A percentile compares a stretch with the other conserved stretches of the same genome.
Conservation (phyloP, 2,888 invertebrate species). For the Odontocerum albicorne region DNA sequence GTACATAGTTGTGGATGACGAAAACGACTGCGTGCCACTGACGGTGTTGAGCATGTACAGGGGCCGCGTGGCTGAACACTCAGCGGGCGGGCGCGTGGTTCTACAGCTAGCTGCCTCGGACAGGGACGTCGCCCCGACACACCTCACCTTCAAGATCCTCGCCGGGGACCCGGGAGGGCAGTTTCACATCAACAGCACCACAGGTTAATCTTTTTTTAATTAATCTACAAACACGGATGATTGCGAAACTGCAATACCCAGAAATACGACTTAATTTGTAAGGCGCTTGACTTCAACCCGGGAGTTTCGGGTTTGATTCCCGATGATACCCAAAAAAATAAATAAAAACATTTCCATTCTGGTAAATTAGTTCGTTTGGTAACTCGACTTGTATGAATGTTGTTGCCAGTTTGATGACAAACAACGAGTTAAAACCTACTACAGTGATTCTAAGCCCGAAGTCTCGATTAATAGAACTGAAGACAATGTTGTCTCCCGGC, state of each 20-base stretch:
- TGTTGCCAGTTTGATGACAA: too few species aligned
- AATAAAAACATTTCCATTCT: too few species aligned
- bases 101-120: constrained; percentile 74
- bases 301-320: too few species aligned
- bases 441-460: too few species aligned
- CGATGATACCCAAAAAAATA: too few species aligned
- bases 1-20: constrained; percentile 77
- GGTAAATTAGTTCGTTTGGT: too few species aligned
- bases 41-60: constrained; percentile 80
- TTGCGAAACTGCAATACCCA: neutral
- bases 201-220: constrained; percentile 59
- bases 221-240: neutral
- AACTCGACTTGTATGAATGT: too few species aligned
- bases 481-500: too few species aligned
- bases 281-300: too few species aligned
- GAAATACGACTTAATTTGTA: neutral
- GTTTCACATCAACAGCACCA: constrained; percentile 74
- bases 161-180: constrained; percentile 81
- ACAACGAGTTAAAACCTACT: too few species aligned
- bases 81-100: constrained; percentile 66
- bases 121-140: constrained; percentile 58
- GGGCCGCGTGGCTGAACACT: constrained; percentile 73
- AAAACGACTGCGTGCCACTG: constrained; percentile 88
- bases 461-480: too few species aligned
- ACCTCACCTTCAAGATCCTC: constrained; percentile 69